phyloP scores from a whole-genome alignment of 2,888 invertebrate genomes.

The Abrostola tripartita region DNA sequence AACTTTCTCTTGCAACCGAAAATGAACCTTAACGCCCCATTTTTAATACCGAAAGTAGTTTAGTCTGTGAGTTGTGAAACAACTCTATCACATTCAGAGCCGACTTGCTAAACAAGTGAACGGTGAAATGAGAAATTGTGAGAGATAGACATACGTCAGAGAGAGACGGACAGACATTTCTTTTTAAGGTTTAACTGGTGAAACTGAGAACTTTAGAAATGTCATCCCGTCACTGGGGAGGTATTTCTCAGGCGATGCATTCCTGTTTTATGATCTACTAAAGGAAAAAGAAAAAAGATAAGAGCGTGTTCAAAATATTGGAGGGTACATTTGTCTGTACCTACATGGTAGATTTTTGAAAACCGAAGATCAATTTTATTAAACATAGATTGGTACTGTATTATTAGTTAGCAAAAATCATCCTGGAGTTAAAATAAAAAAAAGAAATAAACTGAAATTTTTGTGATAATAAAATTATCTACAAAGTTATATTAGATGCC shows the following conservation, averaged over 20 bases:
- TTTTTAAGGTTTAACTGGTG: conserved; percentile 69
- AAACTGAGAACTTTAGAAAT: conserved; percentile 62
- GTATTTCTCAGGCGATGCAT: conserved; percentile 38
- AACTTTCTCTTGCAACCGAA: conserved; percentile 59
- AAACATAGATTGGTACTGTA: too few species aligned
- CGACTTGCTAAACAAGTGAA: conserved; percentile 87
- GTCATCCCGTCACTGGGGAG: conserved; percentile 38
- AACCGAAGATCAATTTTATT: too few species aligned
- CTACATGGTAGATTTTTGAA: too few species aligned
- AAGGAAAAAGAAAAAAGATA: not conserved
- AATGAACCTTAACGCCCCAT: conserved; percentile 27
- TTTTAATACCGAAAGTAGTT: conserved; percentile 42
- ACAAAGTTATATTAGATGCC: too few species aligned
- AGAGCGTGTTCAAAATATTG: not conserved
- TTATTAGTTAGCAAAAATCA: too few species aligned
- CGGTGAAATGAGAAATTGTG: conserved; percentile 88
- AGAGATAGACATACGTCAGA: conserved; percentile 76
- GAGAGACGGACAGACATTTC: conserved; percentile 75
- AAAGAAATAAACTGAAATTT: too few species aligned
- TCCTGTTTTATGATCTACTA: conserved; percentile 37
- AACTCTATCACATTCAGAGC: conserved; percentile 72
- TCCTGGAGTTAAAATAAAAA: too few species aligned
- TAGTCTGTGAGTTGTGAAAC: conserved; percentile 39
- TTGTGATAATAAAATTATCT: too few species aligned
- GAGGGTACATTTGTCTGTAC: too few species aligned